Evolutionary conservation across 2,797 vertebrate genomes (phyloP), one percentile per base, ranked within the genome.

Genomic region (Coregonus ussuriensis): DNA sequence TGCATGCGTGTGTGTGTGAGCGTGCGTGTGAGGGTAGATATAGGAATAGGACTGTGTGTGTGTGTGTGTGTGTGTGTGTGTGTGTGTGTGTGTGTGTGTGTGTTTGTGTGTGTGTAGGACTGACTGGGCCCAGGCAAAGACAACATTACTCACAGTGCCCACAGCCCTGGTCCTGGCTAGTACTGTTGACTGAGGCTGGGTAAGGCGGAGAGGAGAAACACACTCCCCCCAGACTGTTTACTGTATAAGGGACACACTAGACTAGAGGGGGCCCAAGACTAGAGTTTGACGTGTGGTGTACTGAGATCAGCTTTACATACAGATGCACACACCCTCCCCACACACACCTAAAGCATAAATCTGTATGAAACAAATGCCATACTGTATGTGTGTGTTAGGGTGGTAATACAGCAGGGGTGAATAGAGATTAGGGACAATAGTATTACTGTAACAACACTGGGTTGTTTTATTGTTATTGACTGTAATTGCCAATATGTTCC

Each of bases 131-230:
- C 51, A 18, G 67, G 54, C 35, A 83, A 89, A 89, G 88, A 87
- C 88, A 91, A 88, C 91, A 87, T 89, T 82, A 84, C 84, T 80
- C 77, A 79, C 59, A 16, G 75, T 79, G 78, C 76, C 65, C 7
- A 67, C 53, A 3, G 4, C 13, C 69, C 3, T 21, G 16, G 31
- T 37, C 72, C 11, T 63, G 54, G 51, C 16, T 21, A 54, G 33
- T 62, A 35, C 72, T 37, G 33, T 13, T 67, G 29, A 35, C 65
- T 29, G 21, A 18, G 11, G 4, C 33, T 16, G 31, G 29, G 65
- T 67, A 6, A 4, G 15, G 31, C 31, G 37, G 65, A 67, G 65
- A 67, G 11, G 14, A 66, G 25, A 66, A 29, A 31, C 14, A 33
- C 29, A 6, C 1, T 66, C 65, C 4, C 63, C 65, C 9, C 7